Evolutionary conservation across 2,888 invertebrate species (phyloP), one percentile per base, ranked within the genome.

Genomic region (Unio delphinus): DNA sequence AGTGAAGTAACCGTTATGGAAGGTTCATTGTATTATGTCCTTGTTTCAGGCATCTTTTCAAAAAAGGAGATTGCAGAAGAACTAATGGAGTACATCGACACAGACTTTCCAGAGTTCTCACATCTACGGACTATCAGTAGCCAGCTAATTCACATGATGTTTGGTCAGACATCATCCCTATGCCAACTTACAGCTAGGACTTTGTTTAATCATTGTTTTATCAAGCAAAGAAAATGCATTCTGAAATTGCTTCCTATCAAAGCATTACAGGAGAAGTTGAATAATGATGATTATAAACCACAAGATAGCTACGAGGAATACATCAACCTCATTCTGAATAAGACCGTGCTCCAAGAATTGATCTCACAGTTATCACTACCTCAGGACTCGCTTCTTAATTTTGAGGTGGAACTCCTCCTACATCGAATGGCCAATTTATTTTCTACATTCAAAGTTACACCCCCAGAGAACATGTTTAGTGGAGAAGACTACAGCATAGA

Each of bases 351-450:
- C n/a, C 76, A 75, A 60, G 74, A 76, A 18, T 68, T 85, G 23
- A 76, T 83, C 3, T 64, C 68, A 17, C 68, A 76, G 59, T 67
- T 85, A 23, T 76, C 72, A 28, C 75, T 85, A 34, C 85, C 85
- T 3, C 66, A 74, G 17, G 78, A 82, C 63, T 80, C 80, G 8
- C 64, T 84, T 26, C 55, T 84, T 34, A 80, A 83, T 69, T 80
- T 87, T 69, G 83, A 86, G 72, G 78, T 85, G 4, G 86, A 87
- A 57, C 75, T 86, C 15, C 69, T 87, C 1, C 75, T 84, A 5
- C 82, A 83, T 55, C 70, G 79, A 55, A 77, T 86, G 70, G 75
- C 81, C 4, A 69, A 79, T 62, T 70, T 74, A 55, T 79, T 86
- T 65, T 75, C 78, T 1, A 69, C 71, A 20, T 80, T 76, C 70